Base-by-base conservation (phyloP, 2,113 vertebrate species). In the Hydrochoerus hydrochaeris region DNA sequence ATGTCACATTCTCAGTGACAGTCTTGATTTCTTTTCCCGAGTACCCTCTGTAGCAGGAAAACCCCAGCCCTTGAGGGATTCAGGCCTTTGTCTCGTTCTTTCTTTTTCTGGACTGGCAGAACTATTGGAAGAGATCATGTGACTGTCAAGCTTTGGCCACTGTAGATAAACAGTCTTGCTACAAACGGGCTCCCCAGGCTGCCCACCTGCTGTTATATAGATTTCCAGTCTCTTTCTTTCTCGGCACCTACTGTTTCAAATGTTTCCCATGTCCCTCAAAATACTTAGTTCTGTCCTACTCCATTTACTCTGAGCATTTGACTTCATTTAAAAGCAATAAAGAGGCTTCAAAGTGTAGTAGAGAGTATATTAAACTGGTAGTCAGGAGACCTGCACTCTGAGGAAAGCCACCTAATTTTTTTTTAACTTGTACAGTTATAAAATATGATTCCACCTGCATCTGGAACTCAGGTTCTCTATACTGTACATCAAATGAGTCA, bases 301-400 rank as follows among this genome's bases (percentile, higher is more conserved):
- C 46, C 60, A 4, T 78, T 89, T 38, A 78, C 73, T 91, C 26
- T 82, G 58, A 94, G 86, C 69, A 20, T 88, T 69, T 88, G 77
- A 92, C 38, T 44, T 85, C 86, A 95, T 44, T 97, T 87, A 75
- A 93, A 93, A 92, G 84, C 32, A 46, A 38, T 85, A 80, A 88
- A 89, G 49, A 78, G 46, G 35, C 58, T 80, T 92, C 54, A 71
- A 4, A 75, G 63, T 58, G 4, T 38, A 49, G 80, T 54, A 84
- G 84, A 62, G 80, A 92, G 41, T n/a, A 7, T 28, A 58, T 75
- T 69, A 92, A 35, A 69, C 49, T 32, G 41, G 26, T 38, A 52
- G 60, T 92, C 17, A 78, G 83, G 75, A 85, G 26, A 41, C 14
- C 26, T 60, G 41, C 14, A 5, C 12, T 38, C 80, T 75, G 38